Conservation (phyloP, 2,888 invertebrate species). For the Pachliopta kotzebuea region DNA sequence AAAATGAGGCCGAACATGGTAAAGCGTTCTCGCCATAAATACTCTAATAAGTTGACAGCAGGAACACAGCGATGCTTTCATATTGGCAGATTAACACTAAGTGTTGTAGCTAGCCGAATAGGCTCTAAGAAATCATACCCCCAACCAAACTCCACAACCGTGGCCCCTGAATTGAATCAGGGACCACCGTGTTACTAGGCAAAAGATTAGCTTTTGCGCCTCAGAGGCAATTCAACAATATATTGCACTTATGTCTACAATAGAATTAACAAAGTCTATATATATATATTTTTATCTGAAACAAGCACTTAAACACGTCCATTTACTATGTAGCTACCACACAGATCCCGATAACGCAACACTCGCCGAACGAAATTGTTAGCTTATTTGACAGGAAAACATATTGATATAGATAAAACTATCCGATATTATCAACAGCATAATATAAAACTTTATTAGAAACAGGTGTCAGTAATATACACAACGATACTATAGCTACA, state of each 20-base stretch:
- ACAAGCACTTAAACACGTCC: constrained; percentile 62
- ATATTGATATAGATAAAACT: constrained; percentile 58
- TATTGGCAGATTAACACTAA: no score
- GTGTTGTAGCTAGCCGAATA: no score
- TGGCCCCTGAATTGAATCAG: no score
- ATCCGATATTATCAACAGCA: constrained; percentile 52
- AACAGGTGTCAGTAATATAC: constrained; percentile 43
- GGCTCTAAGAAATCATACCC: no score
- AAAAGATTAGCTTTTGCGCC: no score
- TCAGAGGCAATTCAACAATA: not conserved
- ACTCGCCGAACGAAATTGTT: constrained; percentile 51
- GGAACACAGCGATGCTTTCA: no score
- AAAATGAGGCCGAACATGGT: no score
- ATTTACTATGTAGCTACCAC: constrained; percentile 56
- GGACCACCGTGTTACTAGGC: no score
- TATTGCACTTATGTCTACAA: constrained; percentile 44
- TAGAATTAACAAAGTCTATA: constrained; percentile 59
- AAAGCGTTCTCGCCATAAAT: no score
- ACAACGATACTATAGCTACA: constrained; percentile 42
- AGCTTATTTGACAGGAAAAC: constrained; percentile 64
- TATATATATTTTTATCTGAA: constrained; percentile 49
- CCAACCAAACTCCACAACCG: no score
- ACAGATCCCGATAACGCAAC: constrained; percentile 55
- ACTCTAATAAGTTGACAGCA: no score
- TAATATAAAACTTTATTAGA: constrained; percentile 41